These are phyloP conservation scores for Dendrolimus houi DNA, from an alignment of 2,888 invertebrate genomes.

Conservation along the genomic window DNA sequence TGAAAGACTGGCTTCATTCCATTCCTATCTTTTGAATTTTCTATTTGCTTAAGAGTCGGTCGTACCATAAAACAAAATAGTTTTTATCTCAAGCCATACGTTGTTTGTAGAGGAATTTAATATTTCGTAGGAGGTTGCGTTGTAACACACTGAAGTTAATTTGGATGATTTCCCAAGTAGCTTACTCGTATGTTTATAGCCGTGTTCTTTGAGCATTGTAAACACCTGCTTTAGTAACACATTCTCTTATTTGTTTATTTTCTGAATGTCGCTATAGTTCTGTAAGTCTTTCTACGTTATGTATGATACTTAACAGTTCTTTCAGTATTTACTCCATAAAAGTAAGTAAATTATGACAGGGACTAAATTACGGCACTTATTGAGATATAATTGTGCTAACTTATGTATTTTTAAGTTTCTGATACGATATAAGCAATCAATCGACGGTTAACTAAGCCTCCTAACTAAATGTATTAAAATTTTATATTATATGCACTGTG, in stretches of 20 bases:
- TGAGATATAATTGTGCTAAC: too few species aligned
- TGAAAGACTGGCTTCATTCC: too few species aligned
- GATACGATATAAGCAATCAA: too few species aligned
- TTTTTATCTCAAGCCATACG: conserved; percentile 11
- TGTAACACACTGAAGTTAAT: conserved; percentile 23
- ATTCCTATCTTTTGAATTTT: too few species aligned
- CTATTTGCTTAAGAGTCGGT: too few species aligned
- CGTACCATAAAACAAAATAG: conserved; percentile 16
- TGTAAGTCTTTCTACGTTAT: conserved; percentile 5
- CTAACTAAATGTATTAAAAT: too few species aligned
- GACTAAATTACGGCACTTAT: too few species aligned
- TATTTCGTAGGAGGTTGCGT: conserved; percentile 23
- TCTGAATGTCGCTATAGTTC: conserved; percentile 21
- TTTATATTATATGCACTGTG: too few species aligned
- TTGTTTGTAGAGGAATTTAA: conserved; percentile 21
- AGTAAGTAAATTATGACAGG: too few species aligned
- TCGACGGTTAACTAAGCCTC: too few species aligned
- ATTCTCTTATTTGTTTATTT: conserved; percentile 34
- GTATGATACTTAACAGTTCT: not conserved
- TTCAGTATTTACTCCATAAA: too few species aligned
- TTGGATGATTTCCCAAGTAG: conserved; percentile 41
- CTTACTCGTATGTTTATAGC: conserved; percentile 23
- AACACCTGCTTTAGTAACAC: conserved; percentile 38
- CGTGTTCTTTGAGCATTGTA: conserved; percentile 40
- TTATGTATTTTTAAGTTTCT: too few species aligned